These are phyloP conservation scores for Smithornis capensis DNA, from an alignment of 2,113 vertebrate species.

Conservation along the genomic window DNA sequence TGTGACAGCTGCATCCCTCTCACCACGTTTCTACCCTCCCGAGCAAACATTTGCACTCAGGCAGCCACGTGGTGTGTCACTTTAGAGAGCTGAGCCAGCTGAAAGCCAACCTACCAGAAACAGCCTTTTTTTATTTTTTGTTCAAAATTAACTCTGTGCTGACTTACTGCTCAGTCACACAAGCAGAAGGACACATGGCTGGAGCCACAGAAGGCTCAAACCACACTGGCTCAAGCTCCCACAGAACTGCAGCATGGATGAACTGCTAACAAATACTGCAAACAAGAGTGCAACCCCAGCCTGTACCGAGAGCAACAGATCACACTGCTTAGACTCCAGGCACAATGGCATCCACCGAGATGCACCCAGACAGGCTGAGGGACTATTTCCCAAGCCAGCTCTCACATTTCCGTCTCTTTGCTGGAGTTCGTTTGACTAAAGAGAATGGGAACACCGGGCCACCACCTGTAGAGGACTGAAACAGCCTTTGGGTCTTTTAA, in stretches of 20 bases:
- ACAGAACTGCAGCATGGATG: not conserved
- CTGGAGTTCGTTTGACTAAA: not conserved
- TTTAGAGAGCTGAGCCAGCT: not conserved
- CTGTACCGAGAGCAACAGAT: not conserved
- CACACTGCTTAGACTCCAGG: not conserved
- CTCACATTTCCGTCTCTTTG: not conserved
- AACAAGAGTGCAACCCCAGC: not conserved
- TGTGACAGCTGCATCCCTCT: not conserved
- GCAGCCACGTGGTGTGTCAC: not conserved
- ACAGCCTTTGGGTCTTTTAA: not conserved
- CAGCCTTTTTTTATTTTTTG: not conserved
- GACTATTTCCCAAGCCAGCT: not conserved
- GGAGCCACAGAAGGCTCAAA: not conserved
- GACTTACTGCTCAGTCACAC: not conserved
- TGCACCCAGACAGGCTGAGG: not conserved
- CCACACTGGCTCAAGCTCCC: not conserved
- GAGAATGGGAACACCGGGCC: not conserved
- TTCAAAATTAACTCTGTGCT: not conserved
- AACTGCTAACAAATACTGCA: not conserved
- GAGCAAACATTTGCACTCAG: not conserved
- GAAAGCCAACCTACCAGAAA: not conserved
- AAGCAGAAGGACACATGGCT: not conserved
- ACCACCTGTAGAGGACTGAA: not conserved
- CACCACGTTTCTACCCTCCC: not conserved
- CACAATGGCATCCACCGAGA: not conserved